A percentile compares a stretch with the other conserved stretches of the same genome.
Conservation (phyloP, 64 coral and sea anemone genomes). For the Actinia equina region DNA sequence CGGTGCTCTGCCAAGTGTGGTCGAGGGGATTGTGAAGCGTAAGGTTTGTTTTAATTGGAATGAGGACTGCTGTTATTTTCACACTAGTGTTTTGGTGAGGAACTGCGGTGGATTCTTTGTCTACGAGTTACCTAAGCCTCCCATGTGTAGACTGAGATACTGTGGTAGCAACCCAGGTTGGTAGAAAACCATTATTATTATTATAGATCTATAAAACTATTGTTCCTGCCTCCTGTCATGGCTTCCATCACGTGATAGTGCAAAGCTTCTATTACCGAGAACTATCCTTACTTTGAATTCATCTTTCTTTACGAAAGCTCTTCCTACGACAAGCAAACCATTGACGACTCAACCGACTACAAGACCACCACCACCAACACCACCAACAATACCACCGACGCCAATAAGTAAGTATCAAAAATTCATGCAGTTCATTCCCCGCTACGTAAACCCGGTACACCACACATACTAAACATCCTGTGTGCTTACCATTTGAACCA, state of each 20-base stretch:
- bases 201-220: too few species aligned
- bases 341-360: not conserved
- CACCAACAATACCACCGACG: not conserved
- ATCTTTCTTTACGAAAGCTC: too few species aligned
- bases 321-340: too few species aligned
- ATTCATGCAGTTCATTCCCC: too few species aligned
- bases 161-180: conserved; percentile 16
- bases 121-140: conserved; percentile 34
- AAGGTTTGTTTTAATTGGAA: conserved; percentile 43
- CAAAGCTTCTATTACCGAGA: not conserved
- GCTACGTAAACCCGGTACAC: too few species aligned
- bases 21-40: conserved; percentile 33
- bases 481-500: too few species aligned
- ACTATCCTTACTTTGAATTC: not conserved
- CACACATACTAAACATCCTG: too few species aligned
- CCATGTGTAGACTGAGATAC: conserved; percentile 36
- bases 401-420: not conserved
- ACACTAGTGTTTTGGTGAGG: conserved; percentile 16
- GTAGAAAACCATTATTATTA: not conserved
- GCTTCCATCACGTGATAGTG: too few species aligned
- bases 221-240: not conserved
- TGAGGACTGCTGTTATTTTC: conserved; percentile 37
- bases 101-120: conserved; percentile 51
- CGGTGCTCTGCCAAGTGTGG: conserved; percentile 39
- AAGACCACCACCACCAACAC: not conserved